Base-by-base conservation (phyloP, 2,888 invertebrate species). In the Bedellia somnulentella region DNA sequence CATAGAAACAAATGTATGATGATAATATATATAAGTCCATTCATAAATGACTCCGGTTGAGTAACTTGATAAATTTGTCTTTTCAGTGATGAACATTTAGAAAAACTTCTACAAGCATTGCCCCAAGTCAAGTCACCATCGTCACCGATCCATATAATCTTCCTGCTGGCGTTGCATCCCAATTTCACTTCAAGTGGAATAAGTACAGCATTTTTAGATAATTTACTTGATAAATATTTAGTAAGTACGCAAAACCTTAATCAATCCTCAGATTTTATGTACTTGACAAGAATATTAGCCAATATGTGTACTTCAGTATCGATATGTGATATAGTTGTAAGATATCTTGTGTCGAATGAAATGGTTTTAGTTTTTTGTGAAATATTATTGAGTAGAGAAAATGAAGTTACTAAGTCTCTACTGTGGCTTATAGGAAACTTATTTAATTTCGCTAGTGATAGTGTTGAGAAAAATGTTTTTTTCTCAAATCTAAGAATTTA, bases 381-480 rank as follows among this genome's bases (percentile, higher is more conserved):
- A 27, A 34, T 27, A 5, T 36, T 61, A 15, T 30, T 57, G 4
- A 30, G 4, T 13, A 36, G 37, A 21, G 42, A 49, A 10, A 30
- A 35, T 17, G 26, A 42, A 13, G 30, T 32, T 0, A 47, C 38
- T 8, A 42, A 52, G 3, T 47, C 55, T 3, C 31, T 60, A 11
- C 34, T 54, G 9, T 71, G 70, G 68, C 47, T 70, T 10, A 38
- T 71, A 23, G 68, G 68, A 3, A 68, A 68, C 33, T 44, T 67
- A 32, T 55, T 41, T 24, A 58, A 51, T 21, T 46, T 25, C 36
- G 45, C 45, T 36, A 35, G 40, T 30, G 36, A 47, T 31, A 40
- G 48, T 40, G 37, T 38, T 18, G 12, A n/a, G 21, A 18, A 21
- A 14, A 15, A 22, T 21, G 26, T 31, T 31, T 27, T 21, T 27